phyloP scores from a whole-genome alignment of 2,888 invertebrate genomes.

The Thecophora atra region DNA sequence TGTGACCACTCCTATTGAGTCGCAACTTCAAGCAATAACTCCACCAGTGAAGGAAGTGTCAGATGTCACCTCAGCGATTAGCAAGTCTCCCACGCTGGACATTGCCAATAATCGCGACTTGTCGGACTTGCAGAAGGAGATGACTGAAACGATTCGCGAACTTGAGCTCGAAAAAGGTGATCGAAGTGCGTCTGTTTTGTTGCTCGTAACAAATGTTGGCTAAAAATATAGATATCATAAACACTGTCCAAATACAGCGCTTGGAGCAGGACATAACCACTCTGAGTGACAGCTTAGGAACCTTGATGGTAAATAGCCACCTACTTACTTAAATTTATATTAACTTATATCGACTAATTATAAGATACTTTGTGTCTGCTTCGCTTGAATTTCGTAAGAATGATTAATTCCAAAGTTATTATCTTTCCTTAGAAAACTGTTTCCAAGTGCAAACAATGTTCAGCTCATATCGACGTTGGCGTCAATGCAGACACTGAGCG shows the following conservation, averaged over 20 bases:
- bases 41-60: background rate
- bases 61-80: background rate
- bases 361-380: too few species aligned
- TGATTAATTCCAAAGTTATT: too few species aligned
- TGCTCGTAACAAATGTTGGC: too few species aligned
- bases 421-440: conserved; percentile 67
- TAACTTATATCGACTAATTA: too few species aligned
- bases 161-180: conserved; percentile 53
- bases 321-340: too few species aligned
- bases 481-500: conserved; percentile 2
- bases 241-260: conserved; percentile 85
- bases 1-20: conserved; percentile 60
- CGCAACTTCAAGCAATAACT: conserved; percentile 33
- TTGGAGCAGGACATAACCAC: conserved; percentile 82
- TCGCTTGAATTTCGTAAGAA: background rate
- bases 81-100: conserved; percentile 68
- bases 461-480: conserved; percentile 50
- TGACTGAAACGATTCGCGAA: conserved; percentile 69
- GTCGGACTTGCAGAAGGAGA: conserved; percentile 71
- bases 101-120: conserved; percentile 74
- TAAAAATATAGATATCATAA: too few species aligned
- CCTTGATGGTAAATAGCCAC: conserved; percentile 75
- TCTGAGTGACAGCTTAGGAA: conserved; percentile 69
- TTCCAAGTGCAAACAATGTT: conserved; percentile 67
- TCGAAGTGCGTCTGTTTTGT: background rate